A percentile compares a stretch with the other conserved stretches of the same genome.
These are phyloP conservation scores for Drosophila nr. perissopoda DNA, from an alignment of 2,888 invertebrate species.

Conservation along the genomic window DNA sequence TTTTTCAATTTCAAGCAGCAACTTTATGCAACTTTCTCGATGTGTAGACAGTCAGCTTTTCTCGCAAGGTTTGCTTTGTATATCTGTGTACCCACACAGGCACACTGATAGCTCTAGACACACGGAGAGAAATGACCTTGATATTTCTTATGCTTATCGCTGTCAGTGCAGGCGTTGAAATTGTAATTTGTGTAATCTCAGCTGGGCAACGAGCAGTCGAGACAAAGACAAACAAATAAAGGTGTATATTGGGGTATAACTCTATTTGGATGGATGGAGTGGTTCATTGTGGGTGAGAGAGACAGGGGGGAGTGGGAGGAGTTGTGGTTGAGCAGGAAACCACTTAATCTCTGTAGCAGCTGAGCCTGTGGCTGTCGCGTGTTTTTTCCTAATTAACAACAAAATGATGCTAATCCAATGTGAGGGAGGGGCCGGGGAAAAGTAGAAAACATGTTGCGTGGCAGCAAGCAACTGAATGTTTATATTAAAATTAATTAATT, in stretches of 20 bases:
- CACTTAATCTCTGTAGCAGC: slow-evolving; percentile 57
- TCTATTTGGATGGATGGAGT: slow-evolving; percentile 32
- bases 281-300: neutral
- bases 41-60: slow-evolving; percentile 33
- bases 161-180: slow-evolving; percentile 76
- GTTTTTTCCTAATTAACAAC: slow-evolving; percentile 64
- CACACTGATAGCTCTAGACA: slow-evolving; percentile 2
- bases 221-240: slow-evolving; percentile 36
- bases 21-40: slow-evolving; percentile 4
- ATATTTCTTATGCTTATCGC: slow-evolving; percentile 80
- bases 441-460: slow-evolving; percentile 19
- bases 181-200: slow-evolving; percentile 78
- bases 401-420: slow-evolving; percentile 58
- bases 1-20: neutral
- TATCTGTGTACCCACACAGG: slow-evolving; percentile 10
- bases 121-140: slow-evolving; percentile 71
- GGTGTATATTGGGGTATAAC: slow-evolving; percentile 28
- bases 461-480: slow-evolving; percentile 45
- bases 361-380: slow-evolving; percentile 36
- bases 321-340: slow-evolving; percentile 21
- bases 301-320: neutral
- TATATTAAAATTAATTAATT: slow-evolving; percentile 78
- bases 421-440: neutral
- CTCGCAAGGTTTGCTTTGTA: slow-evolving; percentile 13
- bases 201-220: slow-evolving; percentile 51